Conservation (phyloP, 2,797 vertebrate genomes). For the Moxostoma hubbsi region DNA sequence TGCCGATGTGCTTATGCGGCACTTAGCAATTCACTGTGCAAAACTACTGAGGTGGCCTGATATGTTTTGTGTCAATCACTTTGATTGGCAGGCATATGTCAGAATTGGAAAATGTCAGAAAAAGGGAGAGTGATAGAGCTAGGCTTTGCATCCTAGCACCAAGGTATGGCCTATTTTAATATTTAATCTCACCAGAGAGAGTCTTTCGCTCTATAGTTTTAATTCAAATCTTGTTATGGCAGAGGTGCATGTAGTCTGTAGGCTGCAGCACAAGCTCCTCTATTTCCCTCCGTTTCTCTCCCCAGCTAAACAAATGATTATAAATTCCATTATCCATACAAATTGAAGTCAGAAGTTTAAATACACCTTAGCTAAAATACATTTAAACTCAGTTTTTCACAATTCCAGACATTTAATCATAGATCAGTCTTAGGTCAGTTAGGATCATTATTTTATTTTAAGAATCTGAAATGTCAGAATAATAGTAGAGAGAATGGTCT, state of each 20-base stretch:
- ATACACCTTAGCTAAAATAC: too few species aligned
- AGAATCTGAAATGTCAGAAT: too few species aligned
- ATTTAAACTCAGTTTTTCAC: too few species aligned
- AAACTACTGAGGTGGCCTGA: constrained; percentile 64
- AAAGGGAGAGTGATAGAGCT: constrained; percentile 66
- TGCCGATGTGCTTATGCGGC: constrained; percentile 21
- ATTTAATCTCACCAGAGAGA: constrained; percentile 73
- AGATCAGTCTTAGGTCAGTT: too few species aligned
- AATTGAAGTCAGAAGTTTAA: too few species aligned
- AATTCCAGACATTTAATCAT: too few species aligned
- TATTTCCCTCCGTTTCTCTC: constrained; percentile 63
- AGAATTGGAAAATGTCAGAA: constrained; percentile 74
- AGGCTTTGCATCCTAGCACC: constrained; percentile 39
- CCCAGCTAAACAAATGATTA: constrained; percentile 80
- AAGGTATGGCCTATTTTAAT: constrained; percentile 73
- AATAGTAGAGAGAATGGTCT: too few species aligned
- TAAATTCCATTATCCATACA: constrained; percentile 81
- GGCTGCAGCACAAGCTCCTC: constrained; percentile 58
- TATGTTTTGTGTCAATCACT: constrained; percentile 79
- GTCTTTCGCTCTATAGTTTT: constrained; percentile 73
- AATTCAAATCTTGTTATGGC: constrained; percentile 82
- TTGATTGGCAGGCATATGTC: constrained; percentile 83
- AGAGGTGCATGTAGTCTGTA: constrained; percentile 79
- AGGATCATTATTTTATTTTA: too few species aligned
- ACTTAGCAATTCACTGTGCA: neutral